Conservation (phyloP, 2,888 invertebrate genomes). For the Folsomia candida region DNA sequence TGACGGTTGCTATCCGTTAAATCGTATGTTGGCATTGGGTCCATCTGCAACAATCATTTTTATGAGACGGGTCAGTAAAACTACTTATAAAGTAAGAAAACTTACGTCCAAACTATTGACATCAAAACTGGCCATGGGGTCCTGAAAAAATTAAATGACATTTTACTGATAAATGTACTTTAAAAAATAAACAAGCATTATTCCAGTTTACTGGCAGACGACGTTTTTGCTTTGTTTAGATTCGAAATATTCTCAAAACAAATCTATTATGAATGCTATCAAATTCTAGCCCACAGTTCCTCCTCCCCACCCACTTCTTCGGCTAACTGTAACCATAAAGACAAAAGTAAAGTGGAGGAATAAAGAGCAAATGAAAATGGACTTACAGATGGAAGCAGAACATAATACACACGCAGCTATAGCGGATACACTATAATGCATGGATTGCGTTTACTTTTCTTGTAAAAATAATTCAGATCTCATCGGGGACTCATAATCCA, state of each 20-base stretch:
- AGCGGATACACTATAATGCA: slow-evolving; percentile 2
- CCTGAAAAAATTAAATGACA: slow-evolving; percentile 14
- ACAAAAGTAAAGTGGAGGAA: background rate
- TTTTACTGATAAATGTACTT: background rate
- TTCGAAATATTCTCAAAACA: no score
- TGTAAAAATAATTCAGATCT: slow-evolving; percentile 46
- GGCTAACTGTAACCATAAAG: background rate
- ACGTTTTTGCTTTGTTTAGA: no score
- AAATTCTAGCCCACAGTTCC: no score
- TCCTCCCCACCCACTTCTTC: background rate
- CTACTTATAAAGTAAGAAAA: slow-evolving; percentile 54
- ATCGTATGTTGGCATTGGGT: slow-evolving; percentile 97
- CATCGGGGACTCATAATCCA: slow-evolving; percentile 45
- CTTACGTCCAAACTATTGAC: slow-evolving; percentile 82
- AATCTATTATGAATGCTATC: no score
- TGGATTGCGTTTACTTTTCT: slow-evolving; percentile 15
- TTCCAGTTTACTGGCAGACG: background rate
- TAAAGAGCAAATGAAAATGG: background rate
- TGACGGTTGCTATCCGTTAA: slow-evolving; percentile 93
- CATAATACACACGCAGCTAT: background rate
- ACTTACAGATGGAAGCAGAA: background rate
- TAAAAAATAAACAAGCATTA: background rate
- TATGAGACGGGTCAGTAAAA: no score
- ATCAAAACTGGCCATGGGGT: slow-evolving; percentile 82
- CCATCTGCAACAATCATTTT: slow-evolving; percentile 53